phyloP scores from a whole-genome alignment of 2,797 vertebrate species.

The Urosaurus nigricauda region DNA sequence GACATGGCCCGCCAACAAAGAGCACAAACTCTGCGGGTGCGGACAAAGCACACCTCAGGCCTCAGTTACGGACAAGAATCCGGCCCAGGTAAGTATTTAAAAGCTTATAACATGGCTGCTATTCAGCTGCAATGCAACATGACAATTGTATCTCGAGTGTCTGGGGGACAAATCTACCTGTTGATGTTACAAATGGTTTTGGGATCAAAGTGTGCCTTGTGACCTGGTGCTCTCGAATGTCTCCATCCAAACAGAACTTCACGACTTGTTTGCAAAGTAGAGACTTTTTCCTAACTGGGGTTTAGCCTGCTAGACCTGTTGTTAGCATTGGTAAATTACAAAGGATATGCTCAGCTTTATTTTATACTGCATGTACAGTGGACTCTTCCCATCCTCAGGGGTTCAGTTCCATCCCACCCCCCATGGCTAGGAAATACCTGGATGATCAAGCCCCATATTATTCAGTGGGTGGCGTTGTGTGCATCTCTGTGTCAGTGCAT shows the following conservation, averaged over 20 bases:
- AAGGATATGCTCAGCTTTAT: background rate
- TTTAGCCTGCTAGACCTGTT: background rate
- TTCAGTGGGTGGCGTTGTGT: no score
- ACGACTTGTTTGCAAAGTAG: background rate
- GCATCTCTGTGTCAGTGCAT: no score
- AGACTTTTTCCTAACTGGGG: background rate
- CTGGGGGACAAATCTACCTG: constrained; percentile 23
- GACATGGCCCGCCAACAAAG: constrained; percentile 97
- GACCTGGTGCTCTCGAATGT: background rate
- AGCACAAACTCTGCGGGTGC: constrained; percentile 90
- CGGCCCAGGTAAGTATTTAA: constrained; percentile 84
- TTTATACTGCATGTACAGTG: background rate
- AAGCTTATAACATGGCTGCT: background rate
- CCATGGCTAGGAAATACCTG: no score
- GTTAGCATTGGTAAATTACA: background rate
- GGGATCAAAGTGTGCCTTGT: background rate
- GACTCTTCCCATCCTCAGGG: no score
- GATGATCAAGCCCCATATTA: no score
- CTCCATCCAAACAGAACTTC: background rate
- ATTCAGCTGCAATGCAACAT: background rate
- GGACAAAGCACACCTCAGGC: constrained; percentile 93
- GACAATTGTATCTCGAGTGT: background rate
- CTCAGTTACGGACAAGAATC: constrained; percentile 94
- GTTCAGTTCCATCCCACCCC: no score
- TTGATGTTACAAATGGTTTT: background rate